phyloP scores from a whole-genome alignment of 2,888 invertebrate genomes.

The Hydropsyche betteni region DNA sequence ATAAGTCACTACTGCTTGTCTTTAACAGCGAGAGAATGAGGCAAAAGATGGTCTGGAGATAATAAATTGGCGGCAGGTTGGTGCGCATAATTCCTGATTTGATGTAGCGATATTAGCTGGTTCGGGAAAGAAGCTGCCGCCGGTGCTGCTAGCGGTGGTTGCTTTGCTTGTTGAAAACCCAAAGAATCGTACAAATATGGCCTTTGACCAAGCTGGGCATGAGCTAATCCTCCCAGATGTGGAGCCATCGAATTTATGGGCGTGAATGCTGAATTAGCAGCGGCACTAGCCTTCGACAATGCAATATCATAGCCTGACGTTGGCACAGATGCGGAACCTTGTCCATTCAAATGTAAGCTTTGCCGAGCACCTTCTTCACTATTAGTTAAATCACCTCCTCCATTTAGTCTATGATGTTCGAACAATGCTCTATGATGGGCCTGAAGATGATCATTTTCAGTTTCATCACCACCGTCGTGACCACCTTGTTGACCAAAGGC shows the following conservation, averaged over 20 bases:
- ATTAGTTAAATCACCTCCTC: conserved; percentile 51
- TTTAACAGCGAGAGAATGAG: conserved; percentile 65
- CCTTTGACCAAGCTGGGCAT: conserved; percentile 73
- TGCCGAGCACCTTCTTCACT: conserved; percentile 51
- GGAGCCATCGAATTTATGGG: conserved; percentile 91
- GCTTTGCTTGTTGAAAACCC: conserved; percentile 80
- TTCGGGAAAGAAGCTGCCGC: conserved; percentile 83
- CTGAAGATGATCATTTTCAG: conserved; percentile 77
- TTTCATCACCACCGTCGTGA: conserved; percentile 64
- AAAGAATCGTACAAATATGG: conserved; percentile 94
- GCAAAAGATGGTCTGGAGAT: conserved; percentile 74
- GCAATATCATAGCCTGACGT: conserved; percentile 61
- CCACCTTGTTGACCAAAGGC: conserved; percentile 64
- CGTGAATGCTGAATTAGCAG: conserved; percentile 90
- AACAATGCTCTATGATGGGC: conserved; percentile 69
- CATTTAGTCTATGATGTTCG: conserved; percentile 59
- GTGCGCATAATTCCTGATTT: conserved; percentile 95
- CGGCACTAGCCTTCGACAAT: conserved; percentile 61
- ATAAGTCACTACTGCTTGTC: conserved; percentile 62
- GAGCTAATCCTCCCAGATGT: conserved; percentile 75
- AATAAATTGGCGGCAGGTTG: conserved; percentile 82
- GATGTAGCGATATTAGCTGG: conserved; percentile 93
- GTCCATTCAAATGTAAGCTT: conserved; percentile 53
- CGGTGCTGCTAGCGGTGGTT: conserved; percentile 57
- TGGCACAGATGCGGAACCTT: conserved; percentile 59